Evolutionary conservation across 1,140 invertebrate genomes (phyloP), one percentile per base, ranked within the genome.

Genomic region (Sycophila sp.): DNA sequence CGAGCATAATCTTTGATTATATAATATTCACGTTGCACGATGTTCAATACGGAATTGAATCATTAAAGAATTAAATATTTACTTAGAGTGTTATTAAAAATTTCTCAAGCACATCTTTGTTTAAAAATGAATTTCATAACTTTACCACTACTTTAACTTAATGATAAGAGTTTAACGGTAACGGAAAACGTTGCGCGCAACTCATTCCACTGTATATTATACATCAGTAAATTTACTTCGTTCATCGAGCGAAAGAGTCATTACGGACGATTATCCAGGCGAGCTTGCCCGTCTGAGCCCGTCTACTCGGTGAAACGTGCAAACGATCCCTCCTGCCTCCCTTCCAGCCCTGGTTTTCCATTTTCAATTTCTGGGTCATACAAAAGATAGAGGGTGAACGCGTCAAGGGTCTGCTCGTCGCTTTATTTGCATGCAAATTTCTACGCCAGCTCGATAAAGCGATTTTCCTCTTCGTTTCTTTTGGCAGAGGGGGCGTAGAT

Each of bases 391-490:
- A 6, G 36, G 36, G 4, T 26, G 7, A 17, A n/a, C n/a, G 15
- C 4, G 28, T 8, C 4, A 11, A 17, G 8, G 36, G 22, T 4
- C 19, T 10, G 17, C 28, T 45, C 28, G 19, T 45, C 24, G 24
- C 36, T 60, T 60, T 60, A 59, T 60, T 60, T 45, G 38, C 26
- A 60, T 60, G 38, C 24, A 60, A 60, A 60, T 60, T 28, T 7
- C 38, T 17, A 22, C 13, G n/a, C 3, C 11, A 40, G 19, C 11
- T n/a, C 22, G 19, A 58, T 38, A 58, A 58, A 58, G 11, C 34
- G 22, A 26, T 40, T 58, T 58, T 15, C 55, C 22, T 40, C 22
- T 40, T 4, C 8, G 22, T 58, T 22, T 47, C 42, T 47, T 47
- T 47, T 17, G 24, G 15, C 17, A 17, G 13, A 47, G 42, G 17